phyloP scores from a whole-genome alignment of 2,888 invertebrate genomes.

The Callyntrura guangdongensis region DNA sequence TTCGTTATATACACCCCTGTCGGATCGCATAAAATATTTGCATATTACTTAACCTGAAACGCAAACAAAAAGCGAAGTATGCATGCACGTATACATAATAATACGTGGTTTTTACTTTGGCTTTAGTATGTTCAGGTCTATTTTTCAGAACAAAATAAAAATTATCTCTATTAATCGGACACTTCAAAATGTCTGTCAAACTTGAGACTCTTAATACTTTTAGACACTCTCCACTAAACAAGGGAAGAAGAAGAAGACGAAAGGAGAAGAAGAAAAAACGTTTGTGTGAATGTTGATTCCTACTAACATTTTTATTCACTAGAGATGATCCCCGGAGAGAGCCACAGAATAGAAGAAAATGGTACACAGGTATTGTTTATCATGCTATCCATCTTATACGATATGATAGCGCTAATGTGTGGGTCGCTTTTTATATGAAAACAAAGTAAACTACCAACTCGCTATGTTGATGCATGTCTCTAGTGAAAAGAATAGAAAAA shows the following conservation, averaged over 20 bases:
- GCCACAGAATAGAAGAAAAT: too few species aligned
- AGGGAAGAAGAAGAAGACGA: not conserved
- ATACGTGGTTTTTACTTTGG: not conserved
- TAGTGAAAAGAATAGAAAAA: too few species aligned
- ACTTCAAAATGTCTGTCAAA: conserved; percentile 53
- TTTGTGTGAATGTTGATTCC: not conserved
- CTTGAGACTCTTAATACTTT: not conserved
- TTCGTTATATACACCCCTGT: not conserved
- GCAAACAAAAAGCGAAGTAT: conserved; percentile 25
- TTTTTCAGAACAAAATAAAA: not conserved
- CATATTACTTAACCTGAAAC: conserved; percentile 14
- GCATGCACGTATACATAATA: too few species aligned
- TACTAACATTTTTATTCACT: too few species aligned
- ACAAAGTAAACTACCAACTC: too few species aligned
- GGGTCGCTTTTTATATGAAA: too few species aligned
- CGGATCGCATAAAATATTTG: conserved; percentile 31
- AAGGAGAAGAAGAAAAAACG: not conserved
- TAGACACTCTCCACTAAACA: too few species aligned
- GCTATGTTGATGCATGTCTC: too few species aligned
- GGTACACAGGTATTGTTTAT: too few species aligned
- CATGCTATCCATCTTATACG: too few species aligned
- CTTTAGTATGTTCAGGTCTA: not conserved
- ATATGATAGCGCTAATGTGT: too few species aligned
- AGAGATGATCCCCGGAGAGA: too few species aligned
- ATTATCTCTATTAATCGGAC: conserved; percentile 44